These are phyloP conservation scores for Scotopteryx bipunctaria DNA, from an alignment of 2,888 invertebrate genomes.

Conservation along the genomic window DNA sequence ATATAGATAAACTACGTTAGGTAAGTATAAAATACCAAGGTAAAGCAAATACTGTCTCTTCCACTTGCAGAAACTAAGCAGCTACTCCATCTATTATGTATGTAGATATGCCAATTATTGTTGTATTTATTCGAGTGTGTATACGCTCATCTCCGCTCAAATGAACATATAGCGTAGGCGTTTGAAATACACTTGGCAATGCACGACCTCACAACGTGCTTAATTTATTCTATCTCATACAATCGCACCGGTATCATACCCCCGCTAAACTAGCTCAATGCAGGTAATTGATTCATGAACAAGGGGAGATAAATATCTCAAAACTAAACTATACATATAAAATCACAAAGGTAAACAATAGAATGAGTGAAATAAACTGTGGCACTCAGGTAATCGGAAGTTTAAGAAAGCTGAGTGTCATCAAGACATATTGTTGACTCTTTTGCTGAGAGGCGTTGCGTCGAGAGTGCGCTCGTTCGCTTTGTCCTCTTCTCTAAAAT, in stretches of 20 bases:
- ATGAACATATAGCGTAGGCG: slow-evolving; percentile 77
- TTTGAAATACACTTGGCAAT: slow-evolving; percentile 60
- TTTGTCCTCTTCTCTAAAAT: slow-evolving; percentile 80
- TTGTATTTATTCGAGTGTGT: slow-evolving; percentile 74
- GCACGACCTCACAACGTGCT: slow-evolving; percentile 67
- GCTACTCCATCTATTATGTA: slow-evolving; percentile 54
- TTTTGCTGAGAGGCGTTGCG: slow-evolving; percentile 71
- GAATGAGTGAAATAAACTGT: slow-evolving; percentile 67
- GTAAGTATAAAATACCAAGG: slow-evolving; percentile 57
- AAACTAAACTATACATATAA: slow-evolving; percentile 55
- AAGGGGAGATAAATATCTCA: slow-evolving; percentile 41
- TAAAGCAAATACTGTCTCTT: slow-evolving; percentile 64
- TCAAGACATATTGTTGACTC: slow-evolving; percentile 75
- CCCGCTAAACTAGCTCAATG: slow-evolving; percentile 52
- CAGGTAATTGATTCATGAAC: slow-evolving; percentile 45
- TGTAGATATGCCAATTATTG: slow-evolving; percentile 63
- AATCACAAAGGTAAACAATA: slow-evolving; percentile 69
- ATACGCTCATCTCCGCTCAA: slow-evolving; percentile 73
- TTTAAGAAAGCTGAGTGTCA: slow-evolving; percentile 55
- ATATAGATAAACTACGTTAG: too few species aligned
- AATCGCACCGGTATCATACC: slow-evolving; percentile 63
- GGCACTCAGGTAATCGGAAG: slow-evolving; percentile 74
- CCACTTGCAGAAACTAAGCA: slow-evolving; percentile 65
- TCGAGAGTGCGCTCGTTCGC: slow-evolving; percentile 73
- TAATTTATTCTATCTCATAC: slow-evolving; percentile 72